A percentile compares a stretch with the other conserved stretches of the same genome.
Evolutionary conservation across 1,140 invertebrate genomes (phyloP).

Genomic region (Trinorchestia longiramus): DNA sequence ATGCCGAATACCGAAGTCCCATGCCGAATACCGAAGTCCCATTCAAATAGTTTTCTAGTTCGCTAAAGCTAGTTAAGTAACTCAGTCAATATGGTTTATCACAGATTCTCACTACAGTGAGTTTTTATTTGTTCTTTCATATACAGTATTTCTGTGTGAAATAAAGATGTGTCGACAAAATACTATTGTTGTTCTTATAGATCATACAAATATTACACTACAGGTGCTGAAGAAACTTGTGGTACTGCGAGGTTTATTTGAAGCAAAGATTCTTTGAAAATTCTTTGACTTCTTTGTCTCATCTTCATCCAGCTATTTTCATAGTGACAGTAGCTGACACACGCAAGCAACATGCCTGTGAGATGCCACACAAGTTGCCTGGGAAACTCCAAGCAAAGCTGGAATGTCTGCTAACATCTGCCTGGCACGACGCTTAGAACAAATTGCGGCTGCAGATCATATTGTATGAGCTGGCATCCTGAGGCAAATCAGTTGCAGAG

Average conservation of each 20-base stretch:
- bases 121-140: no score
- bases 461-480: not conserved
- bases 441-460: not conserved
- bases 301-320: not conserved
- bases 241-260: not conserved
- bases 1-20: no score
- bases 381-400: not conserved
- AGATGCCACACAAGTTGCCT: not conserved
- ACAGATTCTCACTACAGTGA: no score
- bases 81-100: no score
- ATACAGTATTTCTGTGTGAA: no score
- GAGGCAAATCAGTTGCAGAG: not conserved
- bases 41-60: no score
- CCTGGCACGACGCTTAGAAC: not conserved
- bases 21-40: no score
- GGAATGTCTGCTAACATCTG: not conserved
- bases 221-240: no score
- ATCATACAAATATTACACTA: no score
- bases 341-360: not conserved
- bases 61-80: no score
- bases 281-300: not conserved
- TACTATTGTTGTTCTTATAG: no score
- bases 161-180: no score
- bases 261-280: not conserved
- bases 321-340: not conserved